Evolutionary conservation across 2,797 vertebrate species (phyloP).

Genomic region (Balearica regulorum): DNA sequence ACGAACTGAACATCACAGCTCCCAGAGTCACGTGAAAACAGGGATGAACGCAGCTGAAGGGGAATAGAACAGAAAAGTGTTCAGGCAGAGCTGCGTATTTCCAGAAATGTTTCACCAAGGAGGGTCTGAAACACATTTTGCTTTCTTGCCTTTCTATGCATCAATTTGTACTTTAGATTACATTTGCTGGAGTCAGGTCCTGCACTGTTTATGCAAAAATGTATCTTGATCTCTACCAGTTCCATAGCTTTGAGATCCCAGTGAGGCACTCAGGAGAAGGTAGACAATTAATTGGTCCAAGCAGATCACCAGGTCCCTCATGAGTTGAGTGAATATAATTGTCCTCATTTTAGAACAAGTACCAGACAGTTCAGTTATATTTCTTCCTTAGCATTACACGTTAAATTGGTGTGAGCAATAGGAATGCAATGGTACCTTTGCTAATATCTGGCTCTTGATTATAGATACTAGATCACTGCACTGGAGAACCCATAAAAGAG

Average conservation of each 20-base stretch:
- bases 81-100: neutral
- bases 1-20: neutral
- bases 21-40: neutral
- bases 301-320: neutral
- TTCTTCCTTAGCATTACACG: neutral
- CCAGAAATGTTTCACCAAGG: neutral
- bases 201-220: neutral
- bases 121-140: neutral
- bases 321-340: neutral
- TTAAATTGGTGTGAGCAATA: neutral
- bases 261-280: neutral
- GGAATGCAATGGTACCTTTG: neutral
- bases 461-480: neutral
- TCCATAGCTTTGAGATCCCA: neutral
- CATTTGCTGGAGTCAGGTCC: neutral
- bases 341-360: neutral
- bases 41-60: neutral
- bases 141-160: neutral
- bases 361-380: neutral
- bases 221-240: neutral
- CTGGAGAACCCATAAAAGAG: neutral
- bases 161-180: neutral
- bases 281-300: neutral
- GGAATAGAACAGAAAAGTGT: neutral
- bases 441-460: neutral